phyloP scores from a whole-genome alignment of 2,113 vertebrate genomes.

The Mystacornis crossleyi region DNA sequence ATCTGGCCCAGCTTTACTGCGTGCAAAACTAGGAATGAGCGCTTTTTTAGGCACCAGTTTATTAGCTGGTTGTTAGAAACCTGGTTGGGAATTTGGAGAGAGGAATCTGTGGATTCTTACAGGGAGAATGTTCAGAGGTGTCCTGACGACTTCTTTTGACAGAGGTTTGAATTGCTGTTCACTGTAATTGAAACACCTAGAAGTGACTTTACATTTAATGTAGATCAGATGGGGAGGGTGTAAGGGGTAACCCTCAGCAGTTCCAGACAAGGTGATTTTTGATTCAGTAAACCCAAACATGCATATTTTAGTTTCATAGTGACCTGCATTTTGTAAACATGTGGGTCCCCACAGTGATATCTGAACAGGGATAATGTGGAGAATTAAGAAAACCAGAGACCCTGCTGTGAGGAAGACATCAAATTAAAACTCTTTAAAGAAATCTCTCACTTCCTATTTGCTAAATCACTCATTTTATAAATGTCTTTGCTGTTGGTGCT shows the following conservation, averaged over 20 bases:
- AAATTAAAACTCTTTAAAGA: conserved; percentile 11
- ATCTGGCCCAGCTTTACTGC: not conserved
- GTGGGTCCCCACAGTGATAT: not conserved
- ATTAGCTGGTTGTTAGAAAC: conserved; percentile 10
- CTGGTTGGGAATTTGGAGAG: not conserved
- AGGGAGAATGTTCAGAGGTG: not conserved
- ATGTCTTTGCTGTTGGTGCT: conserved; percentile 11
- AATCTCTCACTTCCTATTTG: conserved; percentile 21
- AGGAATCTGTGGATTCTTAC: not conserved
- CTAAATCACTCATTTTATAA: conserved; percentile 32
- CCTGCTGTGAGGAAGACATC: not conserved
- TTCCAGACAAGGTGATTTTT: conserved; percentile 38
- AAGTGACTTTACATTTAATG: conserved; percentile 10
- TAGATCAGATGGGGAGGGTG: not conserved
- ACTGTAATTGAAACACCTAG: not conserved
- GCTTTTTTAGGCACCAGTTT: not conserved
- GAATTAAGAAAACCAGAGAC: conserved; percentile 45
- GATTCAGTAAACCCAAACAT: conserved; percentile 8
- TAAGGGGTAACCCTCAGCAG: not conserved
- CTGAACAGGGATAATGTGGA: not conserved
- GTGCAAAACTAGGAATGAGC: not conserved
- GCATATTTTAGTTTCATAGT: conserved; percentile 9
- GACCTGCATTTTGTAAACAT: not conserved
- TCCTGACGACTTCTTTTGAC: not conserved
- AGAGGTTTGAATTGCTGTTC: not conserved